Base-by-base conservation (phyloP, 2,888 invertebrate species). In the Eudasyphora cyanicolor region DNA sequence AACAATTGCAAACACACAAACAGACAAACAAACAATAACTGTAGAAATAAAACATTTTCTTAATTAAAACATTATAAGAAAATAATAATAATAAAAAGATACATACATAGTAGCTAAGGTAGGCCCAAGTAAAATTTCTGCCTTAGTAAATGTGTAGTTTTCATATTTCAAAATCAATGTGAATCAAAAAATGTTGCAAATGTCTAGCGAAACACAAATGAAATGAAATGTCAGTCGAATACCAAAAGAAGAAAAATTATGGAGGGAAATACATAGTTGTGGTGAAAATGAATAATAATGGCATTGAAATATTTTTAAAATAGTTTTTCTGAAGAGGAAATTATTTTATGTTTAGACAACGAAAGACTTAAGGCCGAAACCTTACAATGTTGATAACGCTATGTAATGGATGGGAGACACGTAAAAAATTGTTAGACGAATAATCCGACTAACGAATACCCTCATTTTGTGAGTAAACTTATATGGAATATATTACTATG, bases 41-140 rank as follows among this genome's bases (percentile, higher is more conserved):
- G 64, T 19, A 67, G 6, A 67, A 67, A 67, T 42, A 67, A 42
- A 67, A 67, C 10, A 10, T 67, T 67, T 67, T n/a, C n/a, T n/a
- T n/a, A 67, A 67, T 67, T 67, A 67, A 67, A 67, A 38, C 12
- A n/a, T 14, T 42, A 42, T 21, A 67, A 67, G 35, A 42, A 60
- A 60, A 60, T 60, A n/a, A 29, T 29, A 29, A 27, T 5, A 60
- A 29, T 32, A 12, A 60, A 14, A 3, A n/a, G n/a, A n/a, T n/a
- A n/a, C n/a, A n/a, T n/a, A n/a, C n/a, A 12, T 45, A 12, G 3
- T 45, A 12, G 45, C 45, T 27, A 27, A 24, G 12, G 51, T 45
- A 4, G 45, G 45, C 45, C 12, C 38, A 45, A 1, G 3, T 4
- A n/a, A 45, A 45, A 7, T 1, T 45, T 38, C 10, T 38, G 3